Evolutionary conservation across 2,888 invertebrate genomes (phyloP), one percentile per base, ranked within the genome.

Genomic region (Phorcus lineatus): DNA sequence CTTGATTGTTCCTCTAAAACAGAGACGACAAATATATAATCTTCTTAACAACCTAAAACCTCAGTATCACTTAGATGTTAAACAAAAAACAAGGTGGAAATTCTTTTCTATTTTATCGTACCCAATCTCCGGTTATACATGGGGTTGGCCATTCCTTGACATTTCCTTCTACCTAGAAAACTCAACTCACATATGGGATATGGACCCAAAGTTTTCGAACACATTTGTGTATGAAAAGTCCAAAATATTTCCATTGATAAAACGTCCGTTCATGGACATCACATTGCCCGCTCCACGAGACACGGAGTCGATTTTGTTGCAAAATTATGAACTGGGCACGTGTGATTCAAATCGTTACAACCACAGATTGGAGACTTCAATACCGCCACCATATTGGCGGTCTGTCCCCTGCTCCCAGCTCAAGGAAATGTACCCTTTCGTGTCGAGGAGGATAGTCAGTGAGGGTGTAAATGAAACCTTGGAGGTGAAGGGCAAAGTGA

Each of bases 61-160:
- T 2, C 40, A 55, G 40, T 85, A 78, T 52, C 11, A 74, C 19
- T 28, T 85, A 54, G 75, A 78, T 47, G 76, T 22, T 4, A 66
- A 53, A 54, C 81, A 80, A 54, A 40, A 74, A 3, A 54, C 74
- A 16, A 78, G 84, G 11, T 85, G 83, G 83, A 85, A 85, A 36
- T 81, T 85, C 19, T 85, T 53, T 62, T 80, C 82, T n/a, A 74
- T 24, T 19, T 54, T 76, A n/a, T 81, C 82, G 0, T n/a, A 66
- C 13, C 78, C 80, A 0, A 84, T 85, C 19, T n/a, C 36, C 6
- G 40, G 62, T 2, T 28, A 55, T 22, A 74, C 66, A 0, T 87
- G 86, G 86, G 79, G 57, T 9, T 87, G 83, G 84, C 87, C 87
- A 11, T 87, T 80, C 74, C 24, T 87, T 16, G 87, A 87, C 57